phyloP scores from a whole-genome alignment of 2,797 vertebrate genomes.

The Hippoglossus hippoglossus region DNA sequence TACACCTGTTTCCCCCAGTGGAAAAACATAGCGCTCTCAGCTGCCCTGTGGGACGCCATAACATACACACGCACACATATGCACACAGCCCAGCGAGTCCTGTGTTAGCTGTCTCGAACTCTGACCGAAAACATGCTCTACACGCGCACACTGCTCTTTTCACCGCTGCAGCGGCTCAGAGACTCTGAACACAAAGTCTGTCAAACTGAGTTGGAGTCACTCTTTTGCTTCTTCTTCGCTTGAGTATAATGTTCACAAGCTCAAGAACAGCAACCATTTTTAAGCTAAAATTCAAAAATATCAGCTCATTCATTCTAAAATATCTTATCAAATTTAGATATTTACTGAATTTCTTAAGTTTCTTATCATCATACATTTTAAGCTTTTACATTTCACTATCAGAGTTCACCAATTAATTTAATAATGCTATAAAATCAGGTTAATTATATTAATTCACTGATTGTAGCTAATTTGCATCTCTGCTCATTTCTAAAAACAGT shows the following conservation, averaged over 20 bases:
- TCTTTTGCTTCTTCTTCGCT: too few species aligned
- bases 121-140: constrained; percentile 23
- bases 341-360: not conserved
- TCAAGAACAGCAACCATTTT: not conserved
- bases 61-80: constrained; percentile 26
- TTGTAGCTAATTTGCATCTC: too few species aligned
- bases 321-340: not conserved
- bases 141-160: constrained; percentile 7
- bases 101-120: constrained; percentile 22
- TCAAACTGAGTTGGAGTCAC: too few species aligned
- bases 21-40: constrained; percentile 61
- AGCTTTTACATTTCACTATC: not conserved
- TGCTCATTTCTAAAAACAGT: not conserved
- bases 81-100: constrained; percentile 13
- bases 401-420: not conserved
- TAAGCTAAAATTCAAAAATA: not conserved
- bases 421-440: too few species aligned
- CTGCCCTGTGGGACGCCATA: constrained; percentile 49
- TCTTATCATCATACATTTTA: not conserved
- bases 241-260: not conserved
- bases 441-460: too few species aligned
- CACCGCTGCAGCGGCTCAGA: not conserved
- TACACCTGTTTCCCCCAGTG: constrained; percentile 79
- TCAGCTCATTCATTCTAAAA: too few species aligned
- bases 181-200: not conserved